Percentiles rank a stretch among this genome's conserved stretches.
These are phyloP conservation scores for Fistularia tabacaria DNA, from an alignment of 2,797 vertebrate genomes.

Conservation along the genomic window DNA sequence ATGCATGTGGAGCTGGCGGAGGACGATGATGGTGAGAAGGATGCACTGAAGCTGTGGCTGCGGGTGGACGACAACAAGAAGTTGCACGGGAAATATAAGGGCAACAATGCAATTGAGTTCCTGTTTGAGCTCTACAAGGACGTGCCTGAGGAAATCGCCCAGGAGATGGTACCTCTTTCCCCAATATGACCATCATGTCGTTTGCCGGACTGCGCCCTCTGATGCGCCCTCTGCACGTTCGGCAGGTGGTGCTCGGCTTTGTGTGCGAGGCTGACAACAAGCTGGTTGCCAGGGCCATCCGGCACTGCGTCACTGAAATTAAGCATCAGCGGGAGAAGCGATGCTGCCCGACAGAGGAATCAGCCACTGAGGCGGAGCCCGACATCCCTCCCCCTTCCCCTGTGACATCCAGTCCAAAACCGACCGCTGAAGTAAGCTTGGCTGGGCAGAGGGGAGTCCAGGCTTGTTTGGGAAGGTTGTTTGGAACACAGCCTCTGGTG, in stretches of 20 bases:
- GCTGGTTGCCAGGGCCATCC: slow-evolving; percentile 85
- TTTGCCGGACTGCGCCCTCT: background rate
- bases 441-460: background rate
- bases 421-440: slow-evolving; percentile 8
- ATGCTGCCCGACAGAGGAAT: slow-evolving; percentile 61
- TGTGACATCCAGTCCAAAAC: slow-evolving; percentile 43
- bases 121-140: slow-evolving; percentile 91
- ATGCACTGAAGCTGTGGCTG: slow-evolving; percentile 88
- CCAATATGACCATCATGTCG: background rate
- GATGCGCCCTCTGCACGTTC: background rate
- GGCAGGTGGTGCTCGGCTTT: slow-evolving; percentile 86
- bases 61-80: slow-evolving; percentile 89
- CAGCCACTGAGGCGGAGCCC: slow-evolving; percentile 47
- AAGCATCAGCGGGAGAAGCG: slow-evolving; percentile 85
- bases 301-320: slow-evolving; percentile 81
- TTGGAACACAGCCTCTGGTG: too few relatives aligned
- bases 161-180: slow-evolving; percentile 85
- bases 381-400: slow-evolving; percentile 24
- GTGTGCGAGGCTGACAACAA: slow-evolving; percentile 88
- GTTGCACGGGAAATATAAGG: slow-evolving; percentile 88
- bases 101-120: slow-evolving; percentile 95
- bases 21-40: slow-evolving; percentile 84
- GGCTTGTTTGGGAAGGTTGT: background rate
- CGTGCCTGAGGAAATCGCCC: slow-evolving; percentile 89
- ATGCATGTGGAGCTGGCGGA: slow-evolving; percentile 89